A percentile compares a stretch with the other conserved stretches of the same genome.
phyloP scores from a whole-genome alignment of 1,140 invertebrate genomes.

The Aricia agestis region DNA sequence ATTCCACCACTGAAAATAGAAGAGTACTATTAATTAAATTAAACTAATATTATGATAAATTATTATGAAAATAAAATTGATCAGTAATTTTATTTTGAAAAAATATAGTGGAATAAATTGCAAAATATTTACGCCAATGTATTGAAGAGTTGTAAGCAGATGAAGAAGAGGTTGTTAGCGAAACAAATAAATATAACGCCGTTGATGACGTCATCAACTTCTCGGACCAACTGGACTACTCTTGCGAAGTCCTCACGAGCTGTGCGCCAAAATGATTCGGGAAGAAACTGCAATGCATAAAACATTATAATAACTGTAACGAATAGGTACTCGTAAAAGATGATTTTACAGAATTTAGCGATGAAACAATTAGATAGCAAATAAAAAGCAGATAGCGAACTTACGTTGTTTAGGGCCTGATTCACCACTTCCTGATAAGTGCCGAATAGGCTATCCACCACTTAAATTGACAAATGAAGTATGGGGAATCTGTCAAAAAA shows the following conservation, averaged over 20 bases:
- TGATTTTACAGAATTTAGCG: too few relatives aligned
- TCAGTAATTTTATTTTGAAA: too few relatives aligned
- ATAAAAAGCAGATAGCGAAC: too few relatives aligned
- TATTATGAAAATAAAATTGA: too few relatives aligned
- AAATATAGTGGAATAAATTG: neutral
- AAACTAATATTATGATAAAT: neutral
- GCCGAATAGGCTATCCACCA: too few relatives aligned
- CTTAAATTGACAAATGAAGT: too few relatives aligned
- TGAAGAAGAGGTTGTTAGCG: constrained; percentile 85
- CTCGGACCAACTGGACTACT: constrained; percentile 76
- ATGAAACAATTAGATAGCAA: too few relatives aligned
- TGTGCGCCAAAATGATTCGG: constrained; percentile 78
- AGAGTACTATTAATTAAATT: neutral
- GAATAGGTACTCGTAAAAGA: too few relatives aligned
- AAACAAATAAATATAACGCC: constrained; percentile 83
- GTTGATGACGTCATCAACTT: constrained; percentile 78
- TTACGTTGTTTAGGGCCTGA: too few relatives aligned
- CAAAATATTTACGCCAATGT: constrained; percentile 78
- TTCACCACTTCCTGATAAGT: too few relatives aligned
- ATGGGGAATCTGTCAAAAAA: too few relatives aligned
- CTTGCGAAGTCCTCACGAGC: constrained; percentile 78
- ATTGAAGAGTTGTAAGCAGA: constrained; percentile 84
- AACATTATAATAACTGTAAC: too few relatives aligned
- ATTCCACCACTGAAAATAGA: neutral
- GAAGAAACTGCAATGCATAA: constrained; percentile 68